These are phyloP conservation scores for Drosophila nigrodunni DNA, from an alignment of 1,140 invertebrate genomes.

Conservation along the genomic window DNA sequence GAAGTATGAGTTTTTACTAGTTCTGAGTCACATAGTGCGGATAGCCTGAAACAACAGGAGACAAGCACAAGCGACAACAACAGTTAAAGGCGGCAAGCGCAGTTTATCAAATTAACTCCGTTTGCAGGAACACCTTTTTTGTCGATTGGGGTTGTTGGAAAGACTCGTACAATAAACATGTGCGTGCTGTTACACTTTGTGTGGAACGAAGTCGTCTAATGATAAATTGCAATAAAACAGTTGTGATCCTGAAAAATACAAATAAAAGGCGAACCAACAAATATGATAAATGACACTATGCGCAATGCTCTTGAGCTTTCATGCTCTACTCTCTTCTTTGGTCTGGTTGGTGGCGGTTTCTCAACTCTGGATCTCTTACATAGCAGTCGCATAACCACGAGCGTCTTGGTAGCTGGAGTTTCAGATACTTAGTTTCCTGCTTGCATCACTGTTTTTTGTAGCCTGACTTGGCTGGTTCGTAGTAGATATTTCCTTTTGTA, in stretches of 20 bases:
- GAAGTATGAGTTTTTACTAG: no score
- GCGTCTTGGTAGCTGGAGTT: slow-evolving; percentile 40
- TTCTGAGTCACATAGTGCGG: no score
- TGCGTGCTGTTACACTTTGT: slow-evolving; percentile 43
- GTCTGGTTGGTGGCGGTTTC: slow-evolving; percentile 46
- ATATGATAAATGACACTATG: slow-evolving; percentile 78
- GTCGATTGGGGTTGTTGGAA: slow-evolving; percentile 25
- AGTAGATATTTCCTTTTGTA: slow-evolving; percentile 42
- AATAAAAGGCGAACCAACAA: slow-evolving; percentile 44
- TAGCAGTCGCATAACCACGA: slow-evolving; percentile 67
- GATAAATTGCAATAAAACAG: slow-evolving; percentile 81
- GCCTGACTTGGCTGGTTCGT: neutral
- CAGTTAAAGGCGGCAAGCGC: slow-evolving; percentile 73
- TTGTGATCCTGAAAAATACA: slow-evolving; percentile 65
- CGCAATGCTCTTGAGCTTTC: slow-evolving; percentile 50
- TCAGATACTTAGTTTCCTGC: slow-evolving; percentile 39
- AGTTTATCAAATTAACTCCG: slow-evolving; percentile 78
- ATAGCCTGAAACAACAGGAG: slow-evolving; percentile 9
- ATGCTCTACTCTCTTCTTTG: neutral
- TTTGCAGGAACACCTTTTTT: slow-evolving; percentile 48
- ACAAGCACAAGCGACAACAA: slow-evolving; percentile 35
- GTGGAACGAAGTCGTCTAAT: slow-evolving; percentile 61
- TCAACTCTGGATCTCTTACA: slow-evolving; percentile 65
- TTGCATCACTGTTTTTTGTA: slow-evolving; percentile 35
- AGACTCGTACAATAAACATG: slow-evolving; percentile 58